phyloP scores from a whole-genome alignment of 2,113 vertebrate species.

The Ondatra zibethicus region DNA sequence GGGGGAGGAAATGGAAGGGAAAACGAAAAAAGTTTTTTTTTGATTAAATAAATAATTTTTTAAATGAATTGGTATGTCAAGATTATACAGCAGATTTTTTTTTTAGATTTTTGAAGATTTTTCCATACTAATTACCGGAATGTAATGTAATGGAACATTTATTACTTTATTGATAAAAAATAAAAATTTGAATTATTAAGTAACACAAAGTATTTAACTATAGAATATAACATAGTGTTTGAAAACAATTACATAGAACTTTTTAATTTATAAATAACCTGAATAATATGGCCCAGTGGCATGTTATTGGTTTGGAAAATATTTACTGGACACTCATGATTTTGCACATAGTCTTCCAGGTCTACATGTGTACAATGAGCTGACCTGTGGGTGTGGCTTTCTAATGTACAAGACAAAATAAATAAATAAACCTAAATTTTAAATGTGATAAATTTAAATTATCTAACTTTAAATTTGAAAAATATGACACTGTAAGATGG shows the following conservation, averaged over 20 bases:
- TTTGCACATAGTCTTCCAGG: not conserved
- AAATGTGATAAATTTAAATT: not conserved
- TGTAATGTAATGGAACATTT: too few species aligned
- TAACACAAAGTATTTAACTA: not conserved
- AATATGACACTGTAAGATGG: not conserved
- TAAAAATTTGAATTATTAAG: not conserved
- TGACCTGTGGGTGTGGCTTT: not conserved
- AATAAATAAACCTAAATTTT: not conserved
- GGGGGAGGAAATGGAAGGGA: too few species aligned
- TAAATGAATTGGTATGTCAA: not conserved
- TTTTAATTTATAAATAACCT: not conserved
- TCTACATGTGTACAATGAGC: not conserved
- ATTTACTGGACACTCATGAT: not conserved
- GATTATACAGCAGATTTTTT: not conserved
- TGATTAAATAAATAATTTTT: too few species aligned
- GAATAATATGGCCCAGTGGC: not conserved
- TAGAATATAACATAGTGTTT: not conserved
- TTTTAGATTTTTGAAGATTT: not conserved
- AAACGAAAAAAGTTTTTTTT: too few species aligned
- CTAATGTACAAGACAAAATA: not conserved
- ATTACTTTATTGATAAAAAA: not conserved
- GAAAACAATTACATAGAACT: not conserved
- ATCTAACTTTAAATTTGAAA: not conserved
- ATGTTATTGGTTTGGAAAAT: not conserved
- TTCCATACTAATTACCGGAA: not conserved